Base-by-base conservation (phyloP, 2,113 vertebrate species). In the Myiagra hebetior region DNA sequence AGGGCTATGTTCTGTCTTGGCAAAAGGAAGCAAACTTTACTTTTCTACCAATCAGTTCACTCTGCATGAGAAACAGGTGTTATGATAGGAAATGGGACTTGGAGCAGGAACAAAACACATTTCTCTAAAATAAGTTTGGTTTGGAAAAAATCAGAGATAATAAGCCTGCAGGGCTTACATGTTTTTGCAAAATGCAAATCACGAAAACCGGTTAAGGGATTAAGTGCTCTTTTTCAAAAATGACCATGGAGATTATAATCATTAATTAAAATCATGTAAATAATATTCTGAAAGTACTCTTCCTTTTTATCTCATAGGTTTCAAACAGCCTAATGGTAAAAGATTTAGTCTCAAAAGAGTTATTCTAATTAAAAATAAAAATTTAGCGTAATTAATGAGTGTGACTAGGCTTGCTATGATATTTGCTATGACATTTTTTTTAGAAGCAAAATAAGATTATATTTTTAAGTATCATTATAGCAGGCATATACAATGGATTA, bases 221-320 rank as follows among this genome's bases (percentile, higher is more conserved):
- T 98, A 98, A 98, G 97, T 97, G 96, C 59, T 98, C 93, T 98
- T 98, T 98, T 97, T 97, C 78, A 98, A 97, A 98, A 98, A 97
- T 97, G 96, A 98, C 98, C 97, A 97, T 91, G 88, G 97, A 98
- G 97, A 98, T 98, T 98, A 98, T 89, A 98, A 98, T 98, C 97
- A 98, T 98, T 98, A 98, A 98, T 98, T 98, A 98, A 97, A 98
- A 98, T 98, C 70, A 97, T 98, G 98, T 98, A 98, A 98, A 98
- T 98, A 98, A 98, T 96, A 97, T 97, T 97, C 96, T 95, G 67
- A 98, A 98, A 98, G 94, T 98, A 97, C 65, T 91, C 60, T 96
- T 83, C 47, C 70, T 97, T 98, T 98, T 98, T 98, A 98, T 98
- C 97, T 98, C 96, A 94, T 42, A 97, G 95, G 93, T 98, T 98